These are phyloP conservation scores for Gephyroberyx darwinii DNA, from an alignment of 2,797 vertebrate genomes.

Conservation along the genomic window DNA sequence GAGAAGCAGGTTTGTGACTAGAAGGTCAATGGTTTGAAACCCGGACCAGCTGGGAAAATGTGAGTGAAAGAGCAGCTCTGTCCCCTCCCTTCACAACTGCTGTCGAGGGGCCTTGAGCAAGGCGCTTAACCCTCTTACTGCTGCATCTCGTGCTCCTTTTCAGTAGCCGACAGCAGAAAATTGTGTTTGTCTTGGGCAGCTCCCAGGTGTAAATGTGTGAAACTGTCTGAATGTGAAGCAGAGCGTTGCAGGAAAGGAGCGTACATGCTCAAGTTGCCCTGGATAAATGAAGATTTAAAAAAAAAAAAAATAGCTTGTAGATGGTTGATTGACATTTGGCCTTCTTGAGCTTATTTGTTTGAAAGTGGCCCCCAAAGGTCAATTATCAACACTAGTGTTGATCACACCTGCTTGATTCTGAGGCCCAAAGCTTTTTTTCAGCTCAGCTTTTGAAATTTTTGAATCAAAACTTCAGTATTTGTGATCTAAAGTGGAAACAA, in stretches of 20 bases:
- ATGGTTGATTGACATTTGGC: background rate
- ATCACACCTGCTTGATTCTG: constrained; percentile 44
- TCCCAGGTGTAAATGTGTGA: background rate
- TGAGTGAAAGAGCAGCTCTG: no score
- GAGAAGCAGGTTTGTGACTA: background rate
- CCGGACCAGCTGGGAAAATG: no score
- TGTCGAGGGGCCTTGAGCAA: no score
- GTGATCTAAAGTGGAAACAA: constrained; percentile 29
- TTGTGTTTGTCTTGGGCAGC: background rate
- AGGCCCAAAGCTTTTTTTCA: constrained; percentile 6
- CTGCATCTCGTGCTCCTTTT: no score
- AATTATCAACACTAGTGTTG: constrained; percentile 6
- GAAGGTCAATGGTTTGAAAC: background rate
- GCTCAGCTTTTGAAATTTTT: constrained; percentile 9
- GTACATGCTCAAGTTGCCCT: background rate
- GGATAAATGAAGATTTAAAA: background rate
- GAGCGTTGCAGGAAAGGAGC: constrained; percentile 3
- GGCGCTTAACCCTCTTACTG: no score
- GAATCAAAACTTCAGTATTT: no score
- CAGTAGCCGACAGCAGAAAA: no score
- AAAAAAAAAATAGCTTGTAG: background rate
- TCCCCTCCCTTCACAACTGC: no score
- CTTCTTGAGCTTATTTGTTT: background rate
- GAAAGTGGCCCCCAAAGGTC: background rate
- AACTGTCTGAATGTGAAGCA: background rate